Evolutionary conservation across 2,888 invertebrate species (phyloP).

Genomic region (Nebria brevicollis): DNA sequence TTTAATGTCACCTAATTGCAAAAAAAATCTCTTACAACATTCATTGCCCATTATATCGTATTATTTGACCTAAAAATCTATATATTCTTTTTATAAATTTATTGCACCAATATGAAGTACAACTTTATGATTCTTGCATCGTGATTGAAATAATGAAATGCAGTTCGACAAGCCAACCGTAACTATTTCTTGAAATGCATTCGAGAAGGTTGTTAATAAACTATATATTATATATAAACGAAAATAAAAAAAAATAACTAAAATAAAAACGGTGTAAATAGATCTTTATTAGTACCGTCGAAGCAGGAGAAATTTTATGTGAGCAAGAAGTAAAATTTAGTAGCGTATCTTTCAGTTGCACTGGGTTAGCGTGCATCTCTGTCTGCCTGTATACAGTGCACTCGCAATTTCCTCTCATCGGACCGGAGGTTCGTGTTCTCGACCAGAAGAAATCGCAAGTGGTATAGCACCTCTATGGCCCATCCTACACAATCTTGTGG

Average conservation of each 20-base stretch:
- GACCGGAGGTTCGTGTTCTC: constrained; percentile 21
- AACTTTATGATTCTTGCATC: neutral
- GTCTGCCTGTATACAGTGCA: constrained; percentile 20
- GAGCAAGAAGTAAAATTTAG: constrained; percentile 31
- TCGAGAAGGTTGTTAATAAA: too few relatives aligned
- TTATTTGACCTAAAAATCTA: too few relatives aligned
- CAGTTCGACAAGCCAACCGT: too few relatives aligned
- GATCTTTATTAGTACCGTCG: neutral
- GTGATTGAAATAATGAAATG: neutral
- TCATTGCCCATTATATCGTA: too few relatives aligned
- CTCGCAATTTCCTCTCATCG: constrained; percentile 37
- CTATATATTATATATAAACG: neutral
- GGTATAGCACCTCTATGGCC: constrained; percentile 5
- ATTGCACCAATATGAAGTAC: neutral
- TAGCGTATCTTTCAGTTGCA: constrained; percentile 16
- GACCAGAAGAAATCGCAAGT: constrained; percentile 30
- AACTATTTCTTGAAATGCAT: too few relatives aligned
- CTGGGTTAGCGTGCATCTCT: constrained; percentile 7
- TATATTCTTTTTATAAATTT: neutral
- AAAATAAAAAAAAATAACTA: neutral
- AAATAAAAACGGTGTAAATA: neutral
- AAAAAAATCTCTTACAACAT: neutral
- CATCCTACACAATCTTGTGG: neutral
- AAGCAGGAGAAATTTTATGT: constrained; percentile 21
- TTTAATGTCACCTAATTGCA: too few relatives aligned